phyloP scores from a whole-genome alignment of 2,888 invertebrate species.

The Agrotis puta region DNA sequence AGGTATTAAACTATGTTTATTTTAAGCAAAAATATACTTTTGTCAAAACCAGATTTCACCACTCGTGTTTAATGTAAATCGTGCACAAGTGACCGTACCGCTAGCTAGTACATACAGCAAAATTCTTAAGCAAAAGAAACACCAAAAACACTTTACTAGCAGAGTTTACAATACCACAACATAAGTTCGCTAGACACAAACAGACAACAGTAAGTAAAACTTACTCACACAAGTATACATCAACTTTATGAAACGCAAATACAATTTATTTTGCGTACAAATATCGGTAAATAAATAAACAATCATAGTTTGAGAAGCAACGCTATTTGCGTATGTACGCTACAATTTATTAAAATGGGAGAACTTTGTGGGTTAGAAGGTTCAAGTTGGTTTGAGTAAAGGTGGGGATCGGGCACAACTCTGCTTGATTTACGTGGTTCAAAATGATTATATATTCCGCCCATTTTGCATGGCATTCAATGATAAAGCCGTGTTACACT shows the following conservation, averaged over 20 bases:
- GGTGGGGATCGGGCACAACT: not conserved
- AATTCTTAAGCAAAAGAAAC: too few species aligned
- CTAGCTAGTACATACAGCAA: too few species aligned
- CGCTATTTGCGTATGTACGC: constrained; percentile 36
- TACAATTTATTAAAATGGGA: constrained; percentile 26
- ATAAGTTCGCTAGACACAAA: constrained; percentile 18
- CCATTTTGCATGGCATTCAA: too few species aligned
- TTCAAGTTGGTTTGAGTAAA: not conserved
- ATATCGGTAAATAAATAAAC: constrained; percentile 48
- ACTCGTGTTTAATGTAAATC: not conserved
- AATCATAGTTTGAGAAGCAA: constrained; percentile 42
- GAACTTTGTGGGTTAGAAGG: not conserved
- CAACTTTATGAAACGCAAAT: constrained; percentile 47
- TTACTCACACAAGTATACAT: constrained; percentile 9
- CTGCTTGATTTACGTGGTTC: not conserved
- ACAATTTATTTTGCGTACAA: constrained; percentile 50
- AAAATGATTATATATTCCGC: not conserved
- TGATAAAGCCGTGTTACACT: too few species aligned
- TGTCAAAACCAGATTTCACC: not conserved
- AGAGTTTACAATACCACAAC: too few species aligned
- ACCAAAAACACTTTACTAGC: too few species aligned
- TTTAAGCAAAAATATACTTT: not conserved
- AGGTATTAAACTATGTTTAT: too few species aligned
- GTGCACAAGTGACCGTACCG: not conserved
- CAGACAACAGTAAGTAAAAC: constrained; percentile 1